phyloP scores from a whole-genome alignment of 2,113 vertebrate species.

The Gymnogyps californianus region DNA sequence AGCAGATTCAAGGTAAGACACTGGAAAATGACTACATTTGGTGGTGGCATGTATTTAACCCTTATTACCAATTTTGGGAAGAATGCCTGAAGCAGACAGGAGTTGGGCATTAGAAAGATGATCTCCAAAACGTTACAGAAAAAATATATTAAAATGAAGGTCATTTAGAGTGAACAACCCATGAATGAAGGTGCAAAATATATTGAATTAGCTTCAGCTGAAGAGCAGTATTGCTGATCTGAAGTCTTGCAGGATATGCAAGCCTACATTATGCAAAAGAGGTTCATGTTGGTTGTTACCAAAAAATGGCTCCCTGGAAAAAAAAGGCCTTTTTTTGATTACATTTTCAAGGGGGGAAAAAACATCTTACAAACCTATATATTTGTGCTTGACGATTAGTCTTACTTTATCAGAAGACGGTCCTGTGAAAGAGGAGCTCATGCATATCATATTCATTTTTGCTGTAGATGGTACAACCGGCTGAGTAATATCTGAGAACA shows the following conservation, averaged over 20 bases:
- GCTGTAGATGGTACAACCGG: background rate
- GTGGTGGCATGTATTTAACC: background rate
- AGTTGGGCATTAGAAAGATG: background rate
- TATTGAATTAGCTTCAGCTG: background rate
- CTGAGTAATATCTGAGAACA: background rate
- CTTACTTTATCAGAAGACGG: background rate
- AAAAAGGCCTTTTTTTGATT: background rate
- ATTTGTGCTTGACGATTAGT: background rate
- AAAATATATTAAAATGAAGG: background rate
- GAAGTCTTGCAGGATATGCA: background rate
- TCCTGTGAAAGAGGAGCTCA: background rate
- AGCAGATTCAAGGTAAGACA: background rate
- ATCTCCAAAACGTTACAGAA: background rate
- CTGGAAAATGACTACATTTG: background rate
- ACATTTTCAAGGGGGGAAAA: background rate
- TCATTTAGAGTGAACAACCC: background rate
- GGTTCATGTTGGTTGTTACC: background rate
- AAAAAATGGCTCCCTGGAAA: background rate
- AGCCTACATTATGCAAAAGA: background rate
- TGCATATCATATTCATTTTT: background rate
- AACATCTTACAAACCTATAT: background rate
- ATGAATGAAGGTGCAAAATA: background rate
- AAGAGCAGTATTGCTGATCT: background rate
- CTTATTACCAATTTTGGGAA: background rate
- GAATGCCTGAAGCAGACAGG: background rate